Conservation (phyloP, 2,888 invertebrate species). For the Chymomyza fuscimana region DNA sequence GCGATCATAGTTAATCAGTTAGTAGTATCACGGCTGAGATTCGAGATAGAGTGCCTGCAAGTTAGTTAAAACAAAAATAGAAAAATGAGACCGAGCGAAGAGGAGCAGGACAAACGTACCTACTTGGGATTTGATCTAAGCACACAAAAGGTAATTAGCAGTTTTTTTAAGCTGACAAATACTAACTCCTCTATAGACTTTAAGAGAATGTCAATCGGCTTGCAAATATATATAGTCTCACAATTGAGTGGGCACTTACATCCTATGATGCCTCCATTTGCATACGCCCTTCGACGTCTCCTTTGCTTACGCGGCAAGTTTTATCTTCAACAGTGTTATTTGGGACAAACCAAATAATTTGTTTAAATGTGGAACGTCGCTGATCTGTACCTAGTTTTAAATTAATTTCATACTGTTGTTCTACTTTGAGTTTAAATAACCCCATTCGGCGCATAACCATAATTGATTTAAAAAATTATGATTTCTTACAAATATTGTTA, state of each 20-base stretch:
- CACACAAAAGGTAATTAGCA: conserved; percentile 86
- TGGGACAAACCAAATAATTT: background rate
- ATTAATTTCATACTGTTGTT: no score
- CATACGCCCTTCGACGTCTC: background rate
- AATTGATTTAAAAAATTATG: no score
- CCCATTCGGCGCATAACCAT: no score
- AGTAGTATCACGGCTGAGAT: background rate
- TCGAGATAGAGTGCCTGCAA: no score
- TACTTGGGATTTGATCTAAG: conserved; percentile 93
- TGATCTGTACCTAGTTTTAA: no score
- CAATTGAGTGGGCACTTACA: background rate
- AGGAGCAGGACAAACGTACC: conserved; percentile 75
- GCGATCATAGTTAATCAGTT: background rate
- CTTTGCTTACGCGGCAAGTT: conserved; percentile 11
- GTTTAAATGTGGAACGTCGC: no score
- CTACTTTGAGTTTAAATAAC: no score
- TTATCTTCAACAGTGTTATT: background rate
- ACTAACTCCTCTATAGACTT: conserved; percentile 9
- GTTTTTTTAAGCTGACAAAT: conserved; percentile 6
- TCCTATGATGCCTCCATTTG: no score
- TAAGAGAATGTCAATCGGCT: no score
- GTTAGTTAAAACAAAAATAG: conserved; percentile 11
- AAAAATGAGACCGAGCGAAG: conserved; percentile 44
- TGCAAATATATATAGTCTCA: background rate
- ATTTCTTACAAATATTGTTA: no score